These are phyloP conservation scores for Microtus agrestis DNA, from an alignment of 2,797 vertebrate species.

Conservation along the genomic window DNA sequence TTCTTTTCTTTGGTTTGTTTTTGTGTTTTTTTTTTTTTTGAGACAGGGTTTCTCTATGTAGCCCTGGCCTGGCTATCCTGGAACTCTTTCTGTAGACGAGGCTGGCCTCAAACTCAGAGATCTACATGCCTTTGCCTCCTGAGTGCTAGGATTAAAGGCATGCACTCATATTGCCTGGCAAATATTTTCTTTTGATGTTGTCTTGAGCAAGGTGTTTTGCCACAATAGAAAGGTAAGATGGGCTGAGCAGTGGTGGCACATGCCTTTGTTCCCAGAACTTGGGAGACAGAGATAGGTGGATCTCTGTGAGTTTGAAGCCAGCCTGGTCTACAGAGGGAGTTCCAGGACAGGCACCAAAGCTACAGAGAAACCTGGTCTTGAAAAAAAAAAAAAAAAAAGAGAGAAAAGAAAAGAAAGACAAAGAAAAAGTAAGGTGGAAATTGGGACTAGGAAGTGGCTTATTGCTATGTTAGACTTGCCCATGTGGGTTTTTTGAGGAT, in stretches of 20 bases:
- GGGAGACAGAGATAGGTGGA: no score
- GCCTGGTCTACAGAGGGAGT: no score
- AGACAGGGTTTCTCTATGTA: not conserved
- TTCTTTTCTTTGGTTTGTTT: not conserved
- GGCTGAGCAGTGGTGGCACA: no score
- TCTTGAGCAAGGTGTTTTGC: not conserved
- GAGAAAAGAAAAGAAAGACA: no score
- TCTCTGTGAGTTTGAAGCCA: no score
- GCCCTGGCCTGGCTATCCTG: not conserved
- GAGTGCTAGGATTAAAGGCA: not conserved
- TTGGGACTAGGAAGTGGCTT: not conserved
- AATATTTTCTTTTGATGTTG: not conserved
- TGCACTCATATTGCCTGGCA: not conserved
- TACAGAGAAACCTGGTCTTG: no score
- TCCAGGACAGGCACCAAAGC: no score
- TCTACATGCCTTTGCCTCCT: not conserved
- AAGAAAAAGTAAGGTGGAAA: not conserved
- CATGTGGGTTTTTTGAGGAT: no score
- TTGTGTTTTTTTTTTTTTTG: no score
- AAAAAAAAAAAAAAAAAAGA: no score
- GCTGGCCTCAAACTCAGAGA: not conserved
- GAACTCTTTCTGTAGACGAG: not conserved
- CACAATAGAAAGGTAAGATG: not conserved
- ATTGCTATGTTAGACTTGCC: no score
- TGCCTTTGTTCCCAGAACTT: no score